Evolutionary conservation across 1,140 invertebrate species (phyloP).

Genomic region (Trissolcus basalis): DNA sequence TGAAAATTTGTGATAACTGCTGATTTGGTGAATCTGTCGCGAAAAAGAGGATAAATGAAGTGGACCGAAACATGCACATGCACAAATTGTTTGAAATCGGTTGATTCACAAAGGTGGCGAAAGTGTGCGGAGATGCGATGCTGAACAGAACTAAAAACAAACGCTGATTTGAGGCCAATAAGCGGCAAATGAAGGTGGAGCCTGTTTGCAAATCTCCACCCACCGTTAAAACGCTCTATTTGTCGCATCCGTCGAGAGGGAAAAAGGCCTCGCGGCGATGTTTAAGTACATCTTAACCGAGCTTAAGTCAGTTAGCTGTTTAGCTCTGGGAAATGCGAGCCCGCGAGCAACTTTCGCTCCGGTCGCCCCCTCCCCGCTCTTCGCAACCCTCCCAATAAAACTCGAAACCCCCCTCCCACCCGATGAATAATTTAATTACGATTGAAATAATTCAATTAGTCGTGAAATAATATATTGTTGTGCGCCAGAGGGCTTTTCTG

Average conservation of each 20-base stretch:
- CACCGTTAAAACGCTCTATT: slow-evolving; percentile 75
- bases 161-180: slow-evolving; percentile 67
- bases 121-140: neutral
- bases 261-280: slow-evolving; percentile 46
- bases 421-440: slow-evolving; percentile 60
- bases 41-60: no score
- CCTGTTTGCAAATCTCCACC: slow-evolving; percentile 72
- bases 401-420: slow-evolving; percentile 7
- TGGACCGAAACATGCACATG: no score
- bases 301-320: slow-evolving; percentile 72
- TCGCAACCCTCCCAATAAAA: slow-evolving; percentile 31
- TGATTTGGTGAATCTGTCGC: no score
- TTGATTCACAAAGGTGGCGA: neutral
- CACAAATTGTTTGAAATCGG: no score
- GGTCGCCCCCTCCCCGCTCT: slow-evolving; percentile 4
- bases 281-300: slow-evolving; percentile 72
- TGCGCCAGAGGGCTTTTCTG: slow-evolving; percentile 52
- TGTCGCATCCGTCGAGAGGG: slow-evolving; percentile 62
- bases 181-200: slow-evolving; percentile 73
- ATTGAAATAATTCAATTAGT: slow-evolving; percentile 67
- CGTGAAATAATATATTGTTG: slow-evolving; percentile 60
- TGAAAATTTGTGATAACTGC: no score
- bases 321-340: slow-evolving; percentile 23
- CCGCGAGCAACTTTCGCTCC: slow-evolving; percentile 3
- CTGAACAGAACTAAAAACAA: slow-evolving; percentile 38